Conservation (phyloP, 2,888 invertebrate species). For the Meta bourneti region DNA sequence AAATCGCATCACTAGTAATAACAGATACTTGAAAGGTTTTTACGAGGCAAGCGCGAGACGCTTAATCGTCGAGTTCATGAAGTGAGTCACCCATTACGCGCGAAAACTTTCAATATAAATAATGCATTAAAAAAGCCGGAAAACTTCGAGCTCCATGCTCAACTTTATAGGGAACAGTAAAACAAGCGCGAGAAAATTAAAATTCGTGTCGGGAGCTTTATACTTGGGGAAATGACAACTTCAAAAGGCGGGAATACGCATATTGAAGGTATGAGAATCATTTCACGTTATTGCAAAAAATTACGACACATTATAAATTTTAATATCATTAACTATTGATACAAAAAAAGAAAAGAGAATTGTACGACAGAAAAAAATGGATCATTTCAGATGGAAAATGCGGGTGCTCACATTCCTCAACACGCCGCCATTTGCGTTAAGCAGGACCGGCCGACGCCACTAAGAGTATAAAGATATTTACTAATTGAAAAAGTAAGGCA, state of each 20-base stretch:
- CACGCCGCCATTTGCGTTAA: conserved; percentile 70
- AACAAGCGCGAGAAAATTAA: too few relatives aligned
- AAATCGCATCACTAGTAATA: too few relatives aligned
- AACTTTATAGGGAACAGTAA: too few relatives aligned
- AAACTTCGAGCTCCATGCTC: too few relatives aligned
- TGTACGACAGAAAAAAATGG: neutral
- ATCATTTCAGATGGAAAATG: conserved; percentile 55
- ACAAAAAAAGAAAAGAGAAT: neutral
- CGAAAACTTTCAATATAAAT: too few relatives aligned
- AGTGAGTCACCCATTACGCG: too few relatives aligned
- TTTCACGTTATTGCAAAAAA: neutral
- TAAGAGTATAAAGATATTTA: neutral
- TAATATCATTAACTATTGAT: neutral
- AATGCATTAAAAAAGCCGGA: too few relatives aligned
- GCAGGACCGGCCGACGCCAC: conserved; percentile 62
- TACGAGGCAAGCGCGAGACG: too few relatives aligned
- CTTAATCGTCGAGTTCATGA: too few relatives aligned
- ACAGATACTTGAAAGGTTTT: too few relatives aligned
- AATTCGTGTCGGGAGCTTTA: too few relatives aligned
- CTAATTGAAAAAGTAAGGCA: neutral
- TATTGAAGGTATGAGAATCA: neutral
- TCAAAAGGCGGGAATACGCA: conserved; percentile 36
- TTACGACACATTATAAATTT: neutral
- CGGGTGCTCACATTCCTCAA: neutral
- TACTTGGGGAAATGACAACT: neutral